phyloP scores from a whole-genome alignment of 2,797 vertebrate species.

The Sarcophilus harrisii region DNA sequence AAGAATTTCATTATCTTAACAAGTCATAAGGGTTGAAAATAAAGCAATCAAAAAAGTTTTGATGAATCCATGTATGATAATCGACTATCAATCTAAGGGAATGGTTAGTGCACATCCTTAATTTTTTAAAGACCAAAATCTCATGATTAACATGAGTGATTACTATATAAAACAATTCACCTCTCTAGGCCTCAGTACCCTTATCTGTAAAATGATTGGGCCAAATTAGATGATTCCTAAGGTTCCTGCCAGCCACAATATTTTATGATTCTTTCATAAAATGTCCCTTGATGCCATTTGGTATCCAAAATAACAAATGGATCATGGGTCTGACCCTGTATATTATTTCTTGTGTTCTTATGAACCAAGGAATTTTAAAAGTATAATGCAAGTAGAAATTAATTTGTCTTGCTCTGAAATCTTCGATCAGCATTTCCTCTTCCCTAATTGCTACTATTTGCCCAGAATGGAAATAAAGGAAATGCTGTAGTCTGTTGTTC shows the following conservation, averaged over 20 bases:
- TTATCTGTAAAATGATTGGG: slow-evolving; percentile 8
- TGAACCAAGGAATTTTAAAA: slow-evolving; percentile 32
- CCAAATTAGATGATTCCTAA: neutral
- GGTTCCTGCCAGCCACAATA: slow-evolving; percentile 8
- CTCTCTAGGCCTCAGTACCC: slow-evolving; percentile 1
- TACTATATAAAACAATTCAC: slow-evolving; percentile 22
- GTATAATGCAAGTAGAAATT: neutral
- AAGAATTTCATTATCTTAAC: neutral
- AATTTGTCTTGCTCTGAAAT: neutral
- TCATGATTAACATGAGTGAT: neutral
- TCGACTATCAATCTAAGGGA: neutral
- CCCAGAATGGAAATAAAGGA: slow-evolving; percentile 16
- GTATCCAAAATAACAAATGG: neutral
- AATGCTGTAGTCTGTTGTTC: slow-evolving; percentile 3
- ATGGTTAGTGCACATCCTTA: neutral
- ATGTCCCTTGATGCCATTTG: slow-evolving; percentile 14
- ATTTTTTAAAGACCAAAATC: slow-evolving; percentile 16
- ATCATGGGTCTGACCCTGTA: neutral
- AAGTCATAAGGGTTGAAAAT: neutral
- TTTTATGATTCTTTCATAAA: slow-evolving; percentile 45
- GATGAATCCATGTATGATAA: neutral
- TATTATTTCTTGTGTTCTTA: slow-evolving; percentile 14
- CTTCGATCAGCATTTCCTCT: neutral
- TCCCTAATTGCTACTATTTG: neutral
- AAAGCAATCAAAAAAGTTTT: neutral